A percentile compares a stretch with the other conserved stretches of the same genome.
Evolutionary conservation across 2,797 vertebrate genomes (phyloP).

Genomic region (Potorous gilbertii): DNA sequence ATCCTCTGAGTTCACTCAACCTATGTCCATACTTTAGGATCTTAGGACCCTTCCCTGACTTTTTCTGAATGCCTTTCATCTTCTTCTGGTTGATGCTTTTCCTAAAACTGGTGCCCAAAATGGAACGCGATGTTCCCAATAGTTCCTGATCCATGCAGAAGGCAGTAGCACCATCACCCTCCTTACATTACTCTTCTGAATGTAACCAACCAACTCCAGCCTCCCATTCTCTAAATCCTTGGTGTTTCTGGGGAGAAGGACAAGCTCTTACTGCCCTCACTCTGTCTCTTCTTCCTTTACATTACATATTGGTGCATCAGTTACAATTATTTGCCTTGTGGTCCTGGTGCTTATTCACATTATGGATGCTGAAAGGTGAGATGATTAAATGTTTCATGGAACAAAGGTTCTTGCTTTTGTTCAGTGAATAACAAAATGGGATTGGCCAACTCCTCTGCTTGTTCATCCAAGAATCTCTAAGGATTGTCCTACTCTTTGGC

Average conservation of each 20-base stretch:
- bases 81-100: background rate
- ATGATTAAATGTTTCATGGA: background rate
- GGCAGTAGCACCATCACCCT: background rate
- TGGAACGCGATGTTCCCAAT: background rate
- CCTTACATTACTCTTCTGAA: background rate
- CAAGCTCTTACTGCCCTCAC: background rate
- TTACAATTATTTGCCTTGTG: background rate
- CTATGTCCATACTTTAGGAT: background rate
- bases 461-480: rapidly evolving
- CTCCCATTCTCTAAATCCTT: background rate
- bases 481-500: background rate
- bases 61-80: background rate
- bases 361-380: background rate
- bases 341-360: background rate
- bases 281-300: background rate
- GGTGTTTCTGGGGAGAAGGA: background rate
- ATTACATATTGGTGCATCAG: background rate
- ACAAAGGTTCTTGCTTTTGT: background rate
- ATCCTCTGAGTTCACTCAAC: background rate
- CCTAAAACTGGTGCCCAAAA: background rate
- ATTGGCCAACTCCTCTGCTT: background rate
- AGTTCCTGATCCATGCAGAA: background rate
- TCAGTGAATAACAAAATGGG: background rate
- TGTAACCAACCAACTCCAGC: background rate
- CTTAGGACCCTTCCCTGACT: background rate